Percentiles rank a stretch among this genome's conserved stretches.
phyloP scores from a whole-genome alignment of 2,797 vertebrate genomes.

The Phrynocephalus vlangalii region DNA sequence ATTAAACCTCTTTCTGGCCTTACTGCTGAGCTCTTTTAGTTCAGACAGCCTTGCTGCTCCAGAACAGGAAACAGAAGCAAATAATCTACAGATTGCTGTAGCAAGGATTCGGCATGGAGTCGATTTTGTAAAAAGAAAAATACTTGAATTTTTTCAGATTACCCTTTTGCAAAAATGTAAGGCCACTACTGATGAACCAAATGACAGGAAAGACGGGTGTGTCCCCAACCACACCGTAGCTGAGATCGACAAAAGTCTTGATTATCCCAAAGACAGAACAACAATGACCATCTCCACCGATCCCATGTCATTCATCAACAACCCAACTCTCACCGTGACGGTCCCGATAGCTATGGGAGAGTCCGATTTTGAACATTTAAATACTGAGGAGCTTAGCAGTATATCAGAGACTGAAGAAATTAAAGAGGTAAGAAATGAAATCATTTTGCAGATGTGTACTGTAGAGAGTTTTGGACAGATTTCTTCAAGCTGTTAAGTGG shows the following conservation, averaged over 20 bases:
- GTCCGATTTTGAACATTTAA: constrained; percentile 94
- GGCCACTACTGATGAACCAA: constrained; percentile 77
- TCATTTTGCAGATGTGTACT: neutral
- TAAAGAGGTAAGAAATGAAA: constrained; percentile 84
- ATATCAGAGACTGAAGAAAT: constrained; percentile 85
- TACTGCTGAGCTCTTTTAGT: constrained; percentile 96
- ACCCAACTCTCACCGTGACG: constrained; percentile 88
- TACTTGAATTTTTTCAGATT: constrained; percentile 79
- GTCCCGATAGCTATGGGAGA: constrained; percentile 94
- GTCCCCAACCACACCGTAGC: constrained; percentile 82
- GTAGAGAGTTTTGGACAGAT: neutral
- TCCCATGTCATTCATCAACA: constrained; percentile 87
- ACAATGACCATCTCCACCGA: constrained; percentile 81
- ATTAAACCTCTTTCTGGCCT: constrained; percentile 95
- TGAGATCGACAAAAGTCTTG: constrained; percentile 84
- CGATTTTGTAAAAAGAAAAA: constrained; percentile 78
- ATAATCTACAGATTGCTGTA: constrained; percentile 92
- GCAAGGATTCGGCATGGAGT: constrained; percentile 87
- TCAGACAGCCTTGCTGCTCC: constrained; percentile 89
- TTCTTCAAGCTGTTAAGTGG: accelerated
- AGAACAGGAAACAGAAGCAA: constrained; percentile 89
- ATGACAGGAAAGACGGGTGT: constrained; percentile 77
- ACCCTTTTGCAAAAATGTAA: constrained; percentile 75
- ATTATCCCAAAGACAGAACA: constrained; percentile 80
- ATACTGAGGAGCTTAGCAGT: constrained; percentile 95